Base-by-base conservation (phyloP, 2,888 invertebrate genomes). In the Choreutis nemorana region DNA sequence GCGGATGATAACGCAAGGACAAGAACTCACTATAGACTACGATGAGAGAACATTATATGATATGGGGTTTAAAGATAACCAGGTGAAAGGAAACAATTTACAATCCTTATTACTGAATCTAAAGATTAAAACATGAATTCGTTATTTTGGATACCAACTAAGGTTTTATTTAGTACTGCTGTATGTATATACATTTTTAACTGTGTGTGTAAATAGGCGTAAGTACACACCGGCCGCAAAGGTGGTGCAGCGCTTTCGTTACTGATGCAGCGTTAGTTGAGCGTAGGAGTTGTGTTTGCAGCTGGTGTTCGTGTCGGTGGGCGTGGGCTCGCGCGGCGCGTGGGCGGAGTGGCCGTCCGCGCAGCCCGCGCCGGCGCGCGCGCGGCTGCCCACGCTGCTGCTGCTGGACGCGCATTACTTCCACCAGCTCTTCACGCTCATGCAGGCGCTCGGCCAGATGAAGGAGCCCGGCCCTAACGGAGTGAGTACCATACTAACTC, bases 21-120 rank as follows among this genome's bases (percentile, higher is more conserved):
- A 96, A 61, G 97, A 97, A 57, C 72, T 97, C 4, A 92, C 92
- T 0, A 89, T 91, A 3, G 96, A 97, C 48, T 91, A 91, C 46
- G 96, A 97, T 57, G 96, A 96, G 55, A 89, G 95, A 44, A 91
- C 91, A 2, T 71, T 96, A 2, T 88, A 87, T 21, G 96, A 96
- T 60, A 90, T 94, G 82, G 94, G 94, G 12, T 94, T 96, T 56
- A 97, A 96, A 59, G 96, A 97, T 59, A 89, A 91, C 56, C 96
- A 94, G 83, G 89, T 88, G 45, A 37, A 30, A 18, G n/a, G 9
- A n/a, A 11, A 12, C 16, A 20, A 23, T 31, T 27, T 20, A n/a
- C n/a, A n/a, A n/a, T n/a, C n/a, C n/a, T n/a, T n/a, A n/a, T n/a
- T n/a, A n/a, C n/a, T n/a, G n/a, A n/a, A 26, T 16, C 28, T 26